Evolutionary conservation across 2,113 vertebrate species (phyloP).

Genomic region (Sceloporus undulatus): DNA sequence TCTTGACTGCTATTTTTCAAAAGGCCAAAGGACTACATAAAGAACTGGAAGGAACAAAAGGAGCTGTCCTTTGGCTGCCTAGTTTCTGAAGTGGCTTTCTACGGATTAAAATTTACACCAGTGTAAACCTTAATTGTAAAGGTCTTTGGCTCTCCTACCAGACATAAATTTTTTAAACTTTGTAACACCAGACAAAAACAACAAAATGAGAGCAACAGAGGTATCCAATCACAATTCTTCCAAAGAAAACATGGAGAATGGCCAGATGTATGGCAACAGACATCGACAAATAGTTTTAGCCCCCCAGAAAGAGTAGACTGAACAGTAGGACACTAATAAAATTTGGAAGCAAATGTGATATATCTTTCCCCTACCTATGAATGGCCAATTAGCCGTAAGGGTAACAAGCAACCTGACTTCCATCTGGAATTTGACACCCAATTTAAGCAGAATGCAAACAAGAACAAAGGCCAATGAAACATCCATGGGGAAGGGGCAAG

Average conservation of each 20-base stretch:
- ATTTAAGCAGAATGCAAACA: constrained; percentile 48
- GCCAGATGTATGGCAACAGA: not conserved
- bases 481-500: not conserved
- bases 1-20: not conserved
- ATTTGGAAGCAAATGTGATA: constrained; percentile 22
- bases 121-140: constrained; percentile 7
- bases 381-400: constrained; percentile 45
- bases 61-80: not conserved
- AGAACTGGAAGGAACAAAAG: not conserved
- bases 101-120: not conserved
- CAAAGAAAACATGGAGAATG: not conserved
- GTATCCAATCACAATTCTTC: not conserved
- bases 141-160: constrained; percentile 2
- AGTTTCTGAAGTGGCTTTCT: not conserved
- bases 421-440: constrained; percentile 45
- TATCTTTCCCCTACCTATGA: constrained; percentile 17
- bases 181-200: not conserved
- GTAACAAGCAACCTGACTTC: constrained; percentile 46
- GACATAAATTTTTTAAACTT: constrained; percentile 1
- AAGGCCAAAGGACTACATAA: not conserved
- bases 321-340: not conserved
- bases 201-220: not conserved
- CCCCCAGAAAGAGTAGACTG: not conserved
- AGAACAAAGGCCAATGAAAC: constrained; percentile 19
- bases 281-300: not conserved